Evolutionary conservation across 2,797 vertebrate species (phyloP).

Genomic region (Mormyrus proboscirostris): DNA sequence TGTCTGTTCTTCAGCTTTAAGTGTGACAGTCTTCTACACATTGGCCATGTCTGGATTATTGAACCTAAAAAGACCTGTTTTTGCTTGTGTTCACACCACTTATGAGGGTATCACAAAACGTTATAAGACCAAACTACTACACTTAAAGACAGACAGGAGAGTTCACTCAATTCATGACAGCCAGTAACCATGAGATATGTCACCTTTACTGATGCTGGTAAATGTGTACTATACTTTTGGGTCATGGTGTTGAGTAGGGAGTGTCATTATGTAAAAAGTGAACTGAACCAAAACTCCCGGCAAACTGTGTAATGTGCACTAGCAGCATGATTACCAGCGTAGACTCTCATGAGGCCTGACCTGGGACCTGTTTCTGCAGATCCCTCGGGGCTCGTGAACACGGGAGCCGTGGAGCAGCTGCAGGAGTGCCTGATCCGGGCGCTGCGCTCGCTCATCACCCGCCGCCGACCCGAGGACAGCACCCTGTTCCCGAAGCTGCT

Average conservation of each 20-base stretch:
- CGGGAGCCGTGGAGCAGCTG: slow-evolving; percentile 64
- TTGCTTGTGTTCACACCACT: not conserved
- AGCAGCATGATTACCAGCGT: slow-evolving; percentile 1
- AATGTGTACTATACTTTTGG: not conserved
- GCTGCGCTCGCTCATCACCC: slow-evolving; percentile 57
- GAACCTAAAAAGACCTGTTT: not conserved
- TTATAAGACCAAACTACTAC: not conserved
- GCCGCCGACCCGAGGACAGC: slow-evolving; percentile 57
- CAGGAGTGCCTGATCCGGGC: slow-evolving; percentile 69
- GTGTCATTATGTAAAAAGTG: not conserved
- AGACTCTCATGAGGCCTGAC: not conserved
- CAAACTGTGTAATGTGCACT: not conserved
- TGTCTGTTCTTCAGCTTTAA: not conserved
- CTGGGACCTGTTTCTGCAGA: slow-evolving; percentile 45
- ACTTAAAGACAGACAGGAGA: not conserved
- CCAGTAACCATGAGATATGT: not conserved
- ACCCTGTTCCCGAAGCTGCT: slow-evolving; percentile 65
- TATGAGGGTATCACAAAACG: not conserved
- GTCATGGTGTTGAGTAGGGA: slow-evolving; percentile 1
- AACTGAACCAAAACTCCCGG: not conserved
- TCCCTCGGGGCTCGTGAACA: slow-evolving; percentile 61
- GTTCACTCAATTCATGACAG: not conserved
- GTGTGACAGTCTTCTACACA: not conserved
- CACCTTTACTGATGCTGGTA: not conserved
- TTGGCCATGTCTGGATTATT: not conserved